Base-by-base conservation (phyloP, 2,888 invertebrate species). In the Ametastegia equiseti region DNA sequence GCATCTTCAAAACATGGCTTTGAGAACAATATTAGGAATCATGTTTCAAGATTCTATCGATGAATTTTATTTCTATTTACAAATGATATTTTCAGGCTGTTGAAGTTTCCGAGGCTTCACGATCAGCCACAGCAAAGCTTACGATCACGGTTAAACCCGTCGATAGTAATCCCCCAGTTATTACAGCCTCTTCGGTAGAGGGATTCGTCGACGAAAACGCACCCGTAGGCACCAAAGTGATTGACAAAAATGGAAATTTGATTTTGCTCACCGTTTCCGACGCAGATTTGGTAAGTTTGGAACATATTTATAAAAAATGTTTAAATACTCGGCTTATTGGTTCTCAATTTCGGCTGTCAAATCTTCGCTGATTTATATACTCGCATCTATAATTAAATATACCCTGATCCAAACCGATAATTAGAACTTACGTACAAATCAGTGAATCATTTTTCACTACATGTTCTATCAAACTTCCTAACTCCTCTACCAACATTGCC, bases 181-280 rank as follows among this genome's bases (percentile, higher is more conserved):
- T 97, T 78, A 92, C 93, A 4, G 94, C 96, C 0, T 94, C 96
- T 0, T 93, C 95, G 0, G 93, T 94, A 27, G 96, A 96, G 87
- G 97, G 97, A 0, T 94, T 94, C 86, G 97, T 97, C 0, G 95
- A 97, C 87, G 97, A 98, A 90, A 97, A 97, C 89, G 96, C 97
- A 0, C 95, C 96, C 0, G 93, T 96, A 77, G 97, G 97, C n/a
- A 97, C 97, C 2, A 94, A 94, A 88, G 96, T 98, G 2, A 89
- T 96, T 78, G 96, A 97, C 87, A 89, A 89, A 0, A 92, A 93
- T 13, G 95, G 95, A 33, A 92, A 93, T 42, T 95, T 97, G 0
- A 94, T 98, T 54, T 92, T 93, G 15, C 93, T 98, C 73, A 94
- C 93, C 11, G 97, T 98, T 9, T 94, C 95, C 5, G 98, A 98